Base-by-base conservation (phyloP, 2,797 vertebrate species). In the Hybognathus amarus region DNA sequence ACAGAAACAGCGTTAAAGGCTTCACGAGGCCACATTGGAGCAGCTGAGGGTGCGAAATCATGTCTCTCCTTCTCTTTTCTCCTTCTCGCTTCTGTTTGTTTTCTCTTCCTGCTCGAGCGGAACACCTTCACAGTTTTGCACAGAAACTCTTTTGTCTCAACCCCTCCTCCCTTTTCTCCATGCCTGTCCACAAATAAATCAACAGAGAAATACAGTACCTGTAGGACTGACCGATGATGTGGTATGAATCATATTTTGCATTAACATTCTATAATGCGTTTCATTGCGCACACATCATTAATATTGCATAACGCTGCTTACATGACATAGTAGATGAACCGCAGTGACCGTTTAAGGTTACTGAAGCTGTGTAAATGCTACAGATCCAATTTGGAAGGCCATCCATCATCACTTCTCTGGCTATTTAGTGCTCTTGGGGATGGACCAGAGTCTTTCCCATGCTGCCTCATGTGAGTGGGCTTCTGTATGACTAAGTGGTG, bases 1-100 rank as follows among this genome's bases (percentile, higher is more conserved):
- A 40, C 30, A n/a, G n/a, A 47, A 40, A 63, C 12, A 22, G 61
- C 33, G 76, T 47, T 77, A 59, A 33, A 52, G 18, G 52, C 77
- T 66, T 17, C 33, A 2, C 17, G 15, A 56, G 27, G 50, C 64
- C 52, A 68, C 80, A 87, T 70, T 68, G 79, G 86, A 89, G 86
- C 76, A 69, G 83, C 80, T 83, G 87, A 61, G 85, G 87, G 92
- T 92, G 93, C 92, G 87, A 93, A 92, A 89, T 89, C 67, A 86
- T 85, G 77, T 69, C 64, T 76, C 63, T 76, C 15, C 52, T 77
- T 74, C 74, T 71, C 24, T 33, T 80, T 75, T 70, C 64, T 80
- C 68, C 79, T 67, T 56, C 70, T 84, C 36, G 4, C 30, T 71
- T 84, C 79, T 83, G 71, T 84, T 87, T 89, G 82, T 86, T 85